Evolutionary conservation across 2,113 vertebrate species (phyloP).

Genomic region (Thermophis baileyi): DNA sequence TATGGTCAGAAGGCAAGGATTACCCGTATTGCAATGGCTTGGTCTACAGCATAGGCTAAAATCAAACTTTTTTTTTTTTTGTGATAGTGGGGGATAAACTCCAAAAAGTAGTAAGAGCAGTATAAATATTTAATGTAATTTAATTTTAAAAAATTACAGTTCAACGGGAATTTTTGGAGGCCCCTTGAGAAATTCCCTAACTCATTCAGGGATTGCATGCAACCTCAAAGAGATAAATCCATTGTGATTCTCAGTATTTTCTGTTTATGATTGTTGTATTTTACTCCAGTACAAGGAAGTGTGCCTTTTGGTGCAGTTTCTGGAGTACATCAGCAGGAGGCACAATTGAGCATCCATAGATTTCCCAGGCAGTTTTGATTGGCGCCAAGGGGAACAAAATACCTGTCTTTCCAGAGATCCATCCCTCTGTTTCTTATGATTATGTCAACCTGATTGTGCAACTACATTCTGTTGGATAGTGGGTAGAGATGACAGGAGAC

Average conservation of each 20-base stretch:
- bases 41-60: too few species aligned
- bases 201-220: background rate
- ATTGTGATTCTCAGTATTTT: background rate
- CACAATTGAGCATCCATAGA: background rate
- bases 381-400: background rate
- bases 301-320: background rate
- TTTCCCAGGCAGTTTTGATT: background rate
- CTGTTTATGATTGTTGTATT: background rate
- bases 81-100: background rate
- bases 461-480: too few species aligned
- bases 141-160: background rate
- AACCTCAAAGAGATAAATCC: background rate
- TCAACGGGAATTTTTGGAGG: background rate
- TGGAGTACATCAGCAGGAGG: background rate
- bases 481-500: too few species aligned
- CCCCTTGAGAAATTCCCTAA: background rate
- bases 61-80: background rate
- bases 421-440: background rate
- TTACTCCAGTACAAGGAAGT: background rate
- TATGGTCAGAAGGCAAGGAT: background rate
- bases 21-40: background rate
- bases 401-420: background rate
- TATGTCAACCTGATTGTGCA: background rate
- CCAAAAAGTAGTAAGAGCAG: background rate
- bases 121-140: background rate